A percentile compares a stretch with the other conserved stretches of the same genome.
phyloP scores from a whole-genome alignment of 1,140 invertebrate species.

The Drosophila nebulosa region DNA sequence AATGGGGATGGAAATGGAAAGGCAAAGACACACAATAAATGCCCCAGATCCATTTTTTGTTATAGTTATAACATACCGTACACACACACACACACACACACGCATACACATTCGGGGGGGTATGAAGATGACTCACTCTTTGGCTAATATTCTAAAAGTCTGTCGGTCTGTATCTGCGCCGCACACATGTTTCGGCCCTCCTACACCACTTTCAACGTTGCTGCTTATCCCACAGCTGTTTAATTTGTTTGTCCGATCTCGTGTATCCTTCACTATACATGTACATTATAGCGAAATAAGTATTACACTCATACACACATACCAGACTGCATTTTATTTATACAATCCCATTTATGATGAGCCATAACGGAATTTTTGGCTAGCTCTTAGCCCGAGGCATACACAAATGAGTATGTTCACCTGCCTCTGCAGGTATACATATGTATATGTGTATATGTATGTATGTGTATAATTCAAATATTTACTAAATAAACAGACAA shows the following conservation, averaged over 20 bases:
- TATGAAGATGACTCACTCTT: slow-evolving; percentile 46
- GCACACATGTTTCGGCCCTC: slow-evolving; percentile 30
- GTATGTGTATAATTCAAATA: slow-evolving; percentile 50
- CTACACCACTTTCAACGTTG: background rate
- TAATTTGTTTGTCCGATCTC: slow-evolving; percentile 1
- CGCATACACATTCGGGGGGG: background rate
- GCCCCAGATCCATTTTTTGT: slow-evolving; percentile 34
- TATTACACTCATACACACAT: background rate
- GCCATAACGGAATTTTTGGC: background rate
- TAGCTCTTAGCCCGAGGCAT: background rate
- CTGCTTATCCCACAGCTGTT: background rate
- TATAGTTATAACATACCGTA: background rate
- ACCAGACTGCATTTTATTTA: background rate
- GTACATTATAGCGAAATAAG: background rate
- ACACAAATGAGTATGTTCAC: background rate
- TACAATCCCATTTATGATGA: background rate
- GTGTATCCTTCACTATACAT: background rate
- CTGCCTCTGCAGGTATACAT: slow-evolving; percentile 1
- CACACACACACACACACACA: background rate
- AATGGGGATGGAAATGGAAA: too few species aligned
- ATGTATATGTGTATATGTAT: background rate
- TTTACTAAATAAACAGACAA: slow-evolving; percentile 67
- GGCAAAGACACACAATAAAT: slow-evolving; percentile 13
- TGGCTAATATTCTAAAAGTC: slow-evolving; percentile 2
- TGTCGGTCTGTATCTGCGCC: slow-evolving; percentile 26